Conservation (phyloP, 30 jellyfish, hydroid and myxozoan genomes). For the Rhopilema esculentum region DNA sequence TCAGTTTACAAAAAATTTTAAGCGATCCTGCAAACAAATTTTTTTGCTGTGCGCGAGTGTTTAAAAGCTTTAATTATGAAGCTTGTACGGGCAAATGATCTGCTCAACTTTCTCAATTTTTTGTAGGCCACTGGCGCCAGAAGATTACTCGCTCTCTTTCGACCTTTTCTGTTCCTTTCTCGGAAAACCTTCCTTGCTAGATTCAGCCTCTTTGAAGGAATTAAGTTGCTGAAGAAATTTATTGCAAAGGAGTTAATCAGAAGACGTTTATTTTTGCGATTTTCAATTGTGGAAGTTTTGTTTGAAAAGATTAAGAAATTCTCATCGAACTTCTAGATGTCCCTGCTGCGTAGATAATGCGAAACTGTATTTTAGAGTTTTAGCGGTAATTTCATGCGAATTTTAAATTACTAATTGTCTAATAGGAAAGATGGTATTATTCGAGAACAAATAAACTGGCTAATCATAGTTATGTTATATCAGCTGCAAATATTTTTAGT, state of each 20-base stretch:
- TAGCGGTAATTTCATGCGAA: too few species aligned
- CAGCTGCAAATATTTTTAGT: too few species aligned
- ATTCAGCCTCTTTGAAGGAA: background rate
- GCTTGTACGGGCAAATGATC: background rate
- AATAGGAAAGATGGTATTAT: too few species aligned
- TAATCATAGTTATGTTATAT: too few species aligned
- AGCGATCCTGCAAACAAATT: too few species aligned
- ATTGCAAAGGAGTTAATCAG: background rate
- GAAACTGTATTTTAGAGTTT: background rate
- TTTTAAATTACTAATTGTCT: too few species aligned
- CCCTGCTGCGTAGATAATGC: background rate
- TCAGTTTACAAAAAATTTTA: too few species aligned
- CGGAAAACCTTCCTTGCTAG: background rate
- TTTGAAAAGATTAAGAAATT: background rate
- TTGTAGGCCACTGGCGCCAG: background rate
- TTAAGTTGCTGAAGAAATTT: background rate
- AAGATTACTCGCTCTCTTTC: background rate
- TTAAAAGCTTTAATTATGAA: background rate
- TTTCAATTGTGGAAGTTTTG: background rate
- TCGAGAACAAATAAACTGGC: too few species aligned
- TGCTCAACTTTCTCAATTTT: background rate
- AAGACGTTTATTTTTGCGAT: background rate
- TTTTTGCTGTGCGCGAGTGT: too few species aligned
- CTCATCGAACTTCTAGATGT: background rate
- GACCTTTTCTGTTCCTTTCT: background rate